Evolutionary conservation across 2,797 vertebrate genomes (phyloP).

Genomic region (Nasua narica): DNA sequence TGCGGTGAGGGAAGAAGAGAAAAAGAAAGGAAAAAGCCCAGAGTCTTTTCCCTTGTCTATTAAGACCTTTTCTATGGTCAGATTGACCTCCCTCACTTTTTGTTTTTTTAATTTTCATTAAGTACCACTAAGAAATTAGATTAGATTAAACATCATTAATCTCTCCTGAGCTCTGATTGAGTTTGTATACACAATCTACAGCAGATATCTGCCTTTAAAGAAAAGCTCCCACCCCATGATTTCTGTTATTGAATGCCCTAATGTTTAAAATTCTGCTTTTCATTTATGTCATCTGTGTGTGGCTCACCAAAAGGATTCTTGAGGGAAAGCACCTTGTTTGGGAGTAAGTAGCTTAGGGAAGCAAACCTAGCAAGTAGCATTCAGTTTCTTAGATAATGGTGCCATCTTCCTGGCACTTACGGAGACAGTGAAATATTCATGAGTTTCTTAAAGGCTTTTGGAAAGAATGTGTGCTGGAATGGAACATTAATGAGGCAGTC

Average conservation of each 20-base stretch:
- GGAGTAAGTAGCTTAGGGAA: slow-evolving; percentile 27
- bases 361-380: slow-evolving; percentile 38
- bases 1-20: background rate
- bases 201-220: slow-evolving; percentile 47
- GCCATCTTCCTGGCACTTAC: slow-evolving; percentile 68
- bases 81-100: background rate
- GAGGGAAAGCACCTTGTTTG: background rate
- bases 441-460: slow-evolving; percentile 79
- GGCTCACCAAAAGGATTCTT: background rate
- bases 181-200: background rate
- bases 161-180: background rate
- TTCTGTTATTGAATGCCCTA: background rate
- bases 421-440: slow-evolving; percentile 81
- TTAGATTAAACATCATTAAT: background rate
- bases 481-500: slow-evolving; percentile 72
- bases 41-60: background rate
- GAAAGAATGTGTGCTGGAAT: slow-evolving; percentile 73
- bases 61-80: background rate
- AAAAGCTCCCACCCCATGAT: background rate
- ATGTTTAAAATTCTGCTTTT: background rate
- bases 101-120: background rate
- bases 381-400: slow-evolving; percentile 74
- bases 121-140: background rate
- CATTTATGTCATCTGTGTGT: background rate
- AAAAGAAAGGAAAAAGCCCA: background rate